These are phyloP conservation scores for Eledona agricola DNA, from an alignment of 2,888 invertebrate species.

Conservation along the genomic window DNA sequence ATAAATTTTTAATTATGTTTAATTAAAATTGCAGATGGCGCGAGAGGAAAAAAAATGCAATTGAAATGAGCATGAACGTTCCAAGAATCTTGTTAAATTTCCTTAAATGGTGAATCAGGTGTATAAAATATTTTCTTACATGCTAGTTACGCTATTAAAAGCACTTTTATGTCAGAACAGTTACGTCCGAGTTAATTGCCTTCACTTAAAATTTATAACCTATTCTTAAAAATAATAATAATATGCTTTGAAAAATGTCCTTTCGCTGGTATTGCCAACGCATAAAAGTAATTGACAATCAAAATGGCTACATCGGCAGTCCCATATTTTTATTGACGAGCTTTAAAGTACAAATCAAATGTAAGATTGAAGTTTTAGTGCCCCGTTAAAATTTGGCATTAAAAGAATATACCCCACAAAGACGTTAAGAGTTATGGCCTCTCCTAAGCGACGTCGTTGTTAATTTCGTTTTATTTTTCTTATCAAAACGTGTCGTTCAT, in stretches of 20 bases:
- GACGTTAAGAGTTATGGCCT: slow-evolving; percentile 23
- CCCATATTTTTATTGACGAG: not conserved
- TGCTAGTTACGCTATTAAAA: slow-evolving; percentile 15
- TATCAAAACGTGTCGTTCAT: no score
- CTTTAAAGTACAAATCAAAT: slow-evolving; percentile 34
- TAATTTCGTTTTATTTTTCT: no score
- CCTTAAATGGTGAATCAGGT: slow-evolving; percentile 1
- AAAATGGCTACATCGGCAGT: slow-evolving; percentile 1
- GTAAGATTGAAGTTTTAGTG: slow-evolving; percentile 23
- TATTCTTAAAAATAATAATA: slow-evolving; percentile 15
- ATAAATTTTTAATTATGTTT: no score
- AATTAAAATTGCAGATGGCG: no score
- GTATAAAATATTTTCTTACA: slow-evolving; percentile 17
- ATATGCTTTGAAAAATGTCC: not conserved
- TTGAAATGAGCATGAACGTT: slow-evolving; percentile 12
- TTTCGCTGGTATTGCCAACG: slow-evolving; percentile 4
- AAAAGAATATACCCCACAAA: slow-evolving; percentile 29
- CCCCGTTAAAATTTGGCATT: slow-evolving; percentile 30
- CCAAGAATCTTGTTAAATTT: slow-evolving; percentile 9
- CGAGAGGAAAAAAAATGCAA: not conserved
- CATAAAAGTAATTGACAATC: slow-evolving; percentile 2
- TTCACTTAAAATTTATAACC: slow-evolving; percentile 16
- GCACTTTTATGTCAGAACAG: slow-evolving; percentile 12
- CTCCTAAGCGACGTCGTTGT: slow-evolving; percentile 26
- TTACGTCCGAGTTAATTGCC: slow-evolving; percentile 8